A percentile compares a stretch with the other conserved stretches of the same genome.
Evolutionary conservation across 2,113 vertebrate species (phyloP).

Genomic region (Serinus canaria): DNA sequence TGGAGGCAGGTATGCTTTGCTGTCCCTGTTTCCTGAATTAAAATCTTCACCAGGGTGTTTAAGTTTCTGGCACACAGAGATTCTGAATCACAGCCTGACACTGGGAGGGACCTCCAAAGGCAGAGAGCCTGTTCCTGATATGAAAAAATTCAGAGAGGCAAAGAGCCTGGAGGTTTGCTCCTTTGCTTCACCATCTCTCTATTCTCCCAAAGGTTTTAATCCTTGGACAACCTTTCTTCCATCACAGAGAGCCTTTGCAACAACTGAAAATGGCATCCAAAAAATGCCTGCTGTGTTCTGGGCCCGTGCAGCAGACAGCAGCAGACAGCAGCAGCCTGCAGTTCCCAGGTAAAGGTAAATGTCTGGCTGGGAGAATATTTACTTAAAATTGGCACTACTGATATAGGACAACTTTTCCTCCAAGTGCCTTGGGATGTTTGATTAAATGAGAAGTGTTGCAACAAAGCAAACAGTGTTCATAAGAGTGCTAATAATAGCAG

Average conservation of each 20-base stretch:
- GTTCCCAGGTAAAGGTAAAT: not conserved
- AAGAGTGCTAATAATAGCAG: constrained; percentile 47
- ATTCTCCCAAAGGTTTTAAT: not conserved
- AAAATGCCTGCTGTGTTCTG: not conserved
- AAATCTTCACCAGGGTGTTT: not conserved
- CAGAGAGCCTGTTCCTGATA: not conserved
- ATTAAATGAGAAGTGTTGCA: constrained; percentile 41
- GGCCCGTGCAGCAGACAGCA: not conserved
- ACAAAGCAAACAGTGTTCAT: constrained; percentile 10
- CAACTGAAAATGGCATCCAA: not conserved
- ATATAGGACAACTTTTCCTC: not conserved
- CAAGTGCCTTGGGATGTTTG: constrained; percentile 32
- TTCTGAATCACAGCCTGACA: not conserved
- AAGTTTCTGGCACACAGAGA: not conserved
- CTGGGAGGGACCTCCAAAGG: not conserved
- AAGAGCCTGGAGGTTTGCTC: not conserved
- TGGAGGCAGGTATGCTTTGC: not conserved
- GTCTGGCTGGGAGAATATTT: not conserved
- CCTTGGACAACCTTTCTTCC: not conserved
- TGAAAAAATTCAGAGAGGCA: not conserved
- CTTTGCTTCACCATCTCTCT: not conserved
- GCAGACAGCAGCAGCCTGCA: not conserved
- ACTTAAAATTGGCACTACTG: not conserved
- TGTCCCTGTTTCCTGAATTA: not conserved
- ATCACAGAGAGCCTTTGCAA: not conserved